These are phyloP conservation scores for Lampris incognitus DNA, from an alignment of 2,113 vertebrate genomes.

Conservation along the genomic window DNA sequence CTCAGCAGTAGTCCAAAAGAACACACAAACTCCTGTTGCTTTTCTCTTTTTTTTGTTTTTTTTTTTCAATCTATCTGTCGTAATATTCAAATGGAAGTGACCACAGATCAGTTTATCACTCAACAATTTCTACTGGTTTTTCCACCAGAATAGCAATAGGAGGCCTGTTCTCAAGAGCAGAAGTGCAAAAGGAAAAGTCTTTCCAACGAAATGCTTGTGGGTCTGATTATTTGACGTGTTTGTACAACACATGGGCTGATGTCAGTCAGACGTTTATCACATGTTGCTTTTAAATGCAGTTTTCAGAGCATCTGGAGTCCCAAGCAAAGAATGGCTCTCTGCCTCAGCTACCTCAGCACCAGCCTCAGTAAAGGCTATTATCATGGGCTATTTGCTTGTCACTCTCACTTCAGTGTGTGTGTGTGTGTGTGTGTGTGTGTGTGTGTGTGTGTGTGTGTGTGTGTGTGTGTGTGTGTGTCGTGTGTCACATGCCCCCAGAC, in stretches of 20 bases:
- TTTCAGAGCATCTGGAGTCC: constrained; percentile 48
- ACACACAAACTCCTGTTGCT: no score
- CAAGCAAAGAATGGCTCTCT: constrained; percentile 1
- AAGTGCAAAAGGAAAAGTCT: no score
- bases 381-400: constrained; percentile 46
- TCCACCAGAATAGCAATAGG: no score
- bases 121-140: no score
- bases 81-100: no score
- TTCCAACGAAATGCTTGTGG: no score
- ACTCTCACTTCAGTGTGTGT: constrained; percentile 38
- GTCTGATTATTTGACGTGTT: background rate
- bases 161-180: no score
- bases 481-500: constrained; percentile 8
- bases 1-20: no score
- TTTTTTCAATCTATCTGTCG: no score
- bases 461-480: constrained; percentile 37
- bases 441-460: constrained; percentile 39
- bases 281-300: constrained; percentile 32
- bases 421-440: constrained; percentile 41
- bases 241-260: constrained; percentile 22
- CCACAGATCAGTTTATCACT: no score
- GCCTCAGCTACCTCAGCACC: background rate
- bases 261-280: constrained; percentile 42
- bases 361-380: background rate
- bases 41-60: no score